A percentile compares a stretch with the other conserved stretches of the same genome.
Evolutionary conservation across 2,797 vertebrate species (phyloP).

Genomic region (Pelodytes ibericus): DNA sequence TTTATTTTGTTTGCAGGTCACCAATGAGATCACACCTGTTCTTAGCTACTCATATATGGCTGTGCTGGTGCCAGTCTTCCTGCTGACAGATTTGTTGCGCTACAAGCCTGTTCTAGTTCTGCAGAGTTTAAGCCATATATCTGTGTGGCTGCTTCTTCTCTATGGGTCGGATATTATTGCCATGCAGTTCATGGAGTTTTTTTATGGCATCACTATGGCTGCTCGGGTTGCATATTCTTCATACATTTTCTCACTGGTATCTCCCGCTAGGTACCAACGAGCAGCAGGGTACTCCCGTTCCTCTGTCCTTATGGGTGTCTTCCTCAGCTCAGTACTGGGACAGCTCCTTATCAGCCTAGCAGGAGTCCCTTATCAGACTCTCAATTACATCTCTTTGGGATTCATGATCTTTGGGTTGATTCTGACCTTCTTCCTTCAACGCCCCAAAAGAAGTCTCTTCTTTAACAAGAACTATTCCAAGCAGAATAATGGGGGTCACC

Average conservation of each 20-base stretch:
- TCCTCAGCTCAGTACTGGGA: conserved; percentile 89
- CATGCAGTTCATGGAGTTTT: conserved; percentile 97
- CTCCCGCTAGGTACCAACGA: conserved; percentile 81
- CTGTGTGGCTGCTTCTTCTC: conserved; percentile 87
- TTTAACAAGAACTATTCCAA: conserved; percentile 72
- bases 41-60: conserved; percentile 91
- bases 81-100: conserved; percentile 88
- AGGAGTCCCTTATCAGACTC: conserved; percentile 64
- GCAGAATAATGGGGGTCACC: not conserved
- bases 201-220: conserved; percentile 91
- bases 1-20: conserved; percentile 74
- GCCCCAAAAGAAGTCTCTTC: conserved; percentile 87
- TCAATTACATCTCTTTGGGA: conserved; percentile 81
- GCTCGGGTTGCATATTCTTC: conserved; percentile 95
- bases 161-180: conserved; percentile 73
- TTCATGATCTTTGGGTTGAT: conserved; percentile 82
- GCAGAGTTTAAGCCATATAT: conserved; percentile 85
- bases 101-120: conserved; percentile 93
- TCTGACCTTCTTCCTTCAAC: conserved; percentile 83
- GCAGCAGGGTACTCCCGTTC: conserved; percentile 89
- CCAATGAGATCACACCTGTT: conserved; percentile 89
- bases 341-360: conserved; percentile 81
- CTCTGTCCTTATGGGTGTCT: conserved; percentile 87
- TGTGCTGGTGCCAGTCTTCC: conserved; percentile 88
- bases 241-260: conserved; percentile 94